These are phyloP conservation scores for Pantherophis vulpinus DNA, from an alignment of 2,797 vertebrate species.

Conservation along the genomic window DNA sequence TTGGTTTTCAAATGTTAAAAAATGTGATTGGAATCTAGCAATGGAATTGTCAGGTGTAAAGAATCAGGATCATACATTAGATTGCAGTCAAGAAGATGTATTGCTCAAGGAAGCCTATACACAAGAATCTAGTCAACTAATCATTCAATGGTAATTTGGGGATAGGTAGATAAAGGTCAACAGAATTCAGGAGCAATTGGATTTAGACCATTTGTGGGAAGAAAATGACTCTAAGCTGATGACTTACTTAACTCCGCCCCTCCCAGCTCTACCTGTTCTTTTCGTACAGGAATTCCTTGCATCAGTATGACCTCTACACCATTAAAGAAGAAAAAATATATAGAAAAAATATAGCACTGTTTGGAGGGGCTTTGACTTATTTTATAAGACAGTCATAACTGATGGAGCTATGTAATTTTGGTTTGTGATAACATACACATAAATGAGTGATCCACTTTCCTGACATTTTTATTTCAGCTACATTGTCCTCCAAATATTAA, in stretches of 20 bases:
- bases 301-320: neutral
- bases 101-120: neutral
- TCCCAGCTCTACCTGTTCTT: no score
- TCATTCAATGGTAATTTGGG: no score
- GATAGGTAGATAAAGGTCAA: no score
- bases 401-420: neutral
- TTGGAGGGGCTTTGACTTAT: neutral
- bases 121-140: neutral
- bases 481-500: neutral
- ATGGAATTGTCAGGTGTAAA: neutral
- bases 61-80: neutral
- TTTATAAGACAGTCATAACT: neutral
- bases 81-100: neutral
- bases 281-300: neutral
- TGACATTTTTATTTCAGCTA: neutral
- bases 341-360: neutral
- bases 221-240: no score
- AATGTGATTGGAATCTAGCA: neutral
- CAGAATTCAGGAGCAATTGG: no score
- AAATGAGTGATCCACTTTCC: neutral
- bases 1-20: neutral
- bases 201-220: no score
- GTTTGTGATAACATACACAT: neutral
- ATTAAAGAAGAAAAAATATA: neutral
- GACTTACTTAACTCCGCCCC: no score